These are phyloP conservation scores for Zoanthus gigantus DNA, from an alignment of 92 coral and sea anemone species.

Conservation along the genomic window DNA sequence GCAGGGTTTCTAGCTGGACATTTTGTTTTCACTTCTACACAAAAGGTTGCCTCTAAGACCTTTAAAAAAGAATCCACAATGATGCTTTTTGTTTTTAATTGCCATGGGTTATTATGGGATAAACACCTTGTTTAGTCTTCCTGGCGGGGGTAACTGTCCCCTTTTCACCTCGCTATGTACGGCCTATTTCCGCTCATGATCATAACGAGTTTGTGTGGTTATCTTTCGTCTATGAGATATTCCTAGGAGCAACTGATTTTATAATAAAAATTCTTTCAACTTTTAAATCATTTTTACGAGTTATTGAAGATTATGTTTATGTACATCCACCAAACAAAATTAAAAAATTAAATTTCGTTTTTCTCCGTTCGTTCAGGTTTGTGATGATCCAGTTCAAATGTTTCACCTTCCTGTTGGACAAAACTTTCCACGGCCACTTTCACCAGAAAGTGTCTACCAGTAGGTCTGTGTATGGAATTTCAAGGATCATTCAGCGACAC, in stretches of 20 bases:
- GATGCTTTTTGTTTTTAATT: too few relatives aligned
- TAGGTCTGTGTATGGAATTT: slow-evolving; percentile 73
- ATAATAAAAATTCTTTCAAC: neutral
- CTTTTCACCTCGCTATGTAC: too few relatives aligned
- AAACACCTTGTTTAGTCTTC: too few relatives aligned
- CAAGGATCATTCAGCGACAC: slow-evolving; percentile 67
- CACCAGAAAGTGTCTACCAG: slow-evolving; percentile 67
- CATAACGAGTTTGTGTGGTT: too few relatives aligned
- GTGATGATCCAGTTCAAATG: slow-evolving; percentile 64
- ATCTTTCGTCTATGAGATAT: neutral
- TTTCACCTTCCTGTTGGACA: slow-evolving; percentile 53
- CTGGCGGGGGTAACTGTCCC: too few relatives aligned
- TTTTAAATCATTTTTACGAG: neutral
- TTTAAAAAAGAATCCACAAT: too few relatives aligned
- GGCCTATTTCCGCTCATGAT: too few relatives aligned
- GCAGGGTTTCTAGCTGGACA: too few relatives aligned
- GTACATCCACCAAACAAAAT: neutral
- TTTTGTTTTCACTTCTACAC: too few relatives aligned
- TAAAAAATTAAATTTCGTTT: neutral
- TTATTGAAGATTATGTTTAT: neutral
- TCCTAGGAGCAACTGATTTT: neutral
- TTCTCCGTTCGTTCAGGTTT: slow-evolving; percentile 1
- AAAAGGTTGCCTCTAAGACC: too few relatives aligned
- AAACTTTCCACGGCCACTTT: slow-evolving; percentile 54
- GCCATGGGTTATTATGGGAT: too few relatives aligned